A percentile compares a stretch with the other conserved stretches of the same genome.
phyloP scores from a whole-genome alignment of 2,888 invertebrate species.

The Theodoxus fluviatilis region DNA sequence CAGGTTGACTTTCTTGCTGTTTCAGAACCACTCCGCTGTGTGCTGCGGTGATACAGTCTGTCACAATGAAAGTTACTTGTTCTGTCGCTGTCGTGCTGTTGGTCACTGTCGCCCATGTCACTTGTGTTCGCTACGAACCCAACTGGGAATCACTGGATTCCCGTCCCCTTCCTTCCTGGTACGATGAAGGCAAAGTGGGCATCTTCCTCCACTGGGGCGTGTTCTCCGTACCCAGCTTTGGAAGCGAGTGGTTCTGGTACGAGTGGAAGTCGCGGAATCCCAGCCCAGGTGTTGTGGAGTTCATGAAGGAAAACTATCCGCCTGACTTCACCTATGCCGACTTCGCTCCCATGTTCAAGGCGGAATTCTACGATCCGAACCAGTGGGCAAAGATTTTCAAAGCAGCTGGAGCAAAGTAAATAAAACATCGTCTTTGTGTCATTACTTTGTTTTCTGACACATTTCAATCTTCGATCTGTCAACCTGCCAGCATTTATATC shows the following conservation, averaged over 20 bases:
- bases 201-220: conserved; percentile 68
- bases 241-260: conserved; percentile 87
- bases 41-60: no score
- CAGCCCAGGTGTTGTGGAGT: conserved; percentile 64
- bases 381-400: conserved; percentile 85
- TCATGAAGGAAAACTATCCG: conserved; percentile 83
- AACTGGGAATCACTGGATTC: conserved; percentile 85
- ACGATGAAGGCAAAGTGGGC: conserved; percentile 66
- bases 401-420: conserved; percentile 81
- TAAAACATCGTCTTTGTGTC: no score
- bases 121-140: no score
- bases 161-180: conserved; percentile 73
- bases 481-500: no score
- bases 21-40: no score
- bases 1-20: no score
- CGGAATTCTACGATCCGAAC: conserved; percentile 85
- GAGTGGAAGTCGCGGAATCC: conserved; percentile 72
- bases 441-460: no score
- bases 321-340: conserved; percentile 89
- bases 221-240: conserved; percentile 62
- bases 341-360: conserved; percentile 83
- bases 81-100: no score
- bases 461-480: no score
- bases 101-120: no score
- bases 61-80: no score